Conservation (phyloP, 2,888 invertebrate genomes). For the Cerastis leucographa region DNA sequence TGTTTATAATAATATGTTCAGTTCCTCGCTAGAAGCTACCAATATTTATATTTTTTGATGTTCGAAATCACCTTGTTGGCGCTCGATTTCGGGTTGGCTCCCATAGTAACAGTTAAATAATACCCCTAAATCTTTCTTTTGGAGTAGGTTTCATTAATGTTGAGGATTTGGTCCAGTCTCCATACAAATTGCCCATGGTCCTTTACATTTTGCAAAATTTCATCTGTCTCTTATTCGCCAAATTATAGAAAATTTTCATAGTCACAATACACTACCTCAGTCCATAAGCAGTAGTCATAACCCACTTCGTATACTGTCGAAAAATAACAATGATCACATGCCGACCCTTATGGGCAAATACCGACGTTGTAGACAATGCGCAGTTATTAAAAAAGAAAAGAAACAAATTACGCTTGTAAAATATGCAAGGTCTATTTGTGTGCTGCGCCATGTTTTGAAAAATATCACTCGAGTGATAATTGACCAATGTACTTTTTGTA, state of each 20-base stretch:
- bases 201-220: slow-evolving; percentile 45
- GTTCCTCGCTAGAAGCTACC: too few relatives aligned
- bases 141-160: too few relatives aligned
- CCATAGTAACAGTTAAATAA: too few relatives aligned
- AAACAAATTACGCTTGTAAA: slow-evolving; percentile 47
- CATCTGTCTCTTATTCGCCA: slow-evolving; percentile 41
- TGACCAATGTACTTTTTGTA: slow-evolving; percentile 36
- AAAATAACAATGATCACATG: slow-evolving; percentile 41
- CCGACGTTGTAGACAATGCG: slow-evolving; percentile 49
- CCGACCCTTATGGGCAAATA: slow-evolving; percentile 42
- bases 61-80: too few relatives aligned
- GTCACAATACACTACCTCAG: slow-evolving; percentile 24
- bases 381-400: slow-evolving; percentile 43
- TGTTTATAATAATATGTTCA: too few relatives aligned
- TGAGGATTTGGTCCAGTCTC: too few relatives aligned
- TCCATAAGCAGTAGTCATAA: slow-evolving; percentile 36
- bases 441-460: slow-evolving; percentile 41
- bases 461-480: slow-evolving; percentile 34
- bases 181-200: too few relatives aligned
- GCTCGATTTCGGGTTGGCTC: too few relatives aligned
- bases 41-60: too few relatives aligned
- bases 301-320: slow-evolving; percentile 42
- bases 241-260: slow-evolving; percentile 48
- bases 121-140: too few relatives aligned
- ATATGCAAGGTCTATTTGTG: slow-evolving; percentile 53